Conservation (phyloP, 2,888 invertebrate genomes). For the Nephrotoma flavescens region DNA sequence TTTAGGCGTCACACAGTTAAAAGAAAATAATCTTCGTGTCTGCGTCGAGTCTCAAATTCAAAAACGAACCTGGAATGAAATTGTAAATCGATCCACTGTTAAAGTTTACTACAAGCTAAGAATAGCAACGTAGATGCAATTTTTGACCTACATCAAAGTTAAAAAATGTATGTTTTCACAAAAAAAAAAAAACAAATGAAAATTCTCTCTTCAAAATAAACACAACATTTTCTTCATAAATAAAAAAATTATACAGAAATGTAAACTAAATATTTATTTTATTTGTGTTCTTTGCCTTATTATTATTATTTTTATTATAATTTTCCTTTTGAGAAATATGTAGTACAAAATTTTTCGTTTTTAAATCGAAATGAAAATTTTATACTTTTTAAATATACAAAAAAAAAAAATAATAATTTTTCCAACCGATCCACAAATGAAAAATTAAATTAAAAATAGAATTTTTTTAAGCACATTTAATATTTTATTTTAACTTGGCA, state of each 20-base stretch:
- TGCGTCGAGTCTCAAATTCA: not conserved
- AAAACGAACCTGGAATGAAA: not conserved
- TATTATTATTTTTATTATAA: not conserved
- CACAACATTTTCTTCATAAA: not conserved
- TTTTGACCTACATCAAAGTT: not conserved
- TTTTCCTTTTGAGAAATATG: not conserved
- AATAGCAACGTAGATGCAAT: not conserved
- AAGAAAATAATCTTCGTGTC: not conserved
- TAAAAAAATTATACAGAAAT: not conserved
- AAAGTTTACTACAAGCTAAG: not conserved
- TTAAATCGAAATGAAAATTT: not conserved
- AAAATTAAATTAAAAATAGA: not conserved
- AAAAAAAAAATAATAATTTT: not conserved
- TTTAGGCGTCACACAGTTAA: not conserved
- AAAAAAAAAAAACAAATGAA: not conserved
- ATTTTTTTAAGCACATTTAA: not conserved
- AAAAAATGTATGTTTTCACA: not conserved
- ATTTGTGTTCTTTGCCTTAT: not conserved
- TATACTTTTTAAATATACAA: not conserved
- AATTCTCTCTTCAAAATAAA: not conserved
- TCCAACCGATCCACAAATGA: not conserved
- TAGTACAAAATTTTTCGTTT: not conserved
- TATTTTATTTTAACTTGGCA: not conserved
- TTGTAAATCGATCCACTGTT: not conserved
- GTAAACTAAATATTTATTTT: not conserved